A percentile compares a stretch with the other conserved stretches of the same genome.
phyloP scores from a whole-genome alignment of 2,888 invertebrate genomes.

The Aleiodes leptofemur region DNA sequence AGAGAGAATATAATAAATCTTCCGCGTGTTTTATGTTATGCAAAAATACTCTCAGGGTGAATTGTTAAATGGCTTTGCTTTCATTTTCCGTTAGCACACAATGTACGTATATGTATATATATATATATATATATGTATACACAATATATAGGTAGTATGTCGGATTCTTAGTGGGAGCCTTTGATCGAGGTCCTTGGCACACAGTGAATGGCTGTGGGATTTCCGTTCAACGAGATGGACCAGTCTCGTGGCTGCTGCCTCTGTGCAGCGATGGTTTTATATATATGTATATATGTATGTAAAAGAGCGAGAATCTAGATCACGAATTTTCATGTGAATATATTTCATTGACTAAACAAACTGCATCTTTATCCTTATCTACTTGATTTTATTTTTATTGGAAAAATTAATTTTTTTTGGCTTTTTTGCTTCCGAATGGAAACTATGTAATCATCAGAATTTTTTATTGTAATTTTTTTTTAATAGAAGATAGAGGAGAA shows the following conservation, averaged over 20 bases:
- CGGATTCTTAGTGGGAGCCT: constrained; percentile 54
- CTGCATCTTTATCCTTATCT: neutral
- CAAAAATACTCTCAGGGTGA: neutral
- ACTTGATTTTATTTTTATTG: neutral
- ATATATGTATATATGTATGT: too few relatives aligned
- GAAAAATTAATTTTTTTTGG: too few relatives aligned
- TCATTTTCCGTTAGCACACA: constrained; percentile 33
- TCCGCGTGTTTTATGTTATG: too few relatives aligned
- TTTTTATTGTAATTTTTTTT: too few relatives aligned
- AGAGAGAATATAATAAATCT: neutral
- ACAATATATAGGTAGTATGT: constrained; percentile 35
- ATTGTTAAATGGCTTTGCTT: constrained; percentile 15
- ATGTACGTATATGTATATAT: constrained; percentile 17
- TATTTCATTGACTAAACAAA: constrained; percentile 35
- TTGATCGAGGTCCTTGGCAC: constrained; percentile 59
- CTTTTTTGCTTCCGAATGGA: too few relatives aligned
- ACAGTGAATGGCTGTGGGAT: constrained; percentile 60
- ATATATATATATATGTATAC: too few relatives aligned
- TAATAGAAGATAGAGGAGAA: too few relatives aligned
- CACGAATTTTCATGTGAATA: constrained; percentile 9
- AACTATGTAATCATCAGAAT: too few relatives aligned
- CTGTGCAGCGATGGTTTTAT: constrained; percentile 15
- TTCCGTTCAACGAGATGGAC: constrained; percentile 59
- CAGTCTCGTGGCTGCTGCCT: constrained; percentile 44
- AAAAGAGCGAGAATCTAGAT: constrained; percentile 18